phyloP scores from a whole-genome alignment of 2,113 vertebrate genomes.

The Danio rerio region DNA sequence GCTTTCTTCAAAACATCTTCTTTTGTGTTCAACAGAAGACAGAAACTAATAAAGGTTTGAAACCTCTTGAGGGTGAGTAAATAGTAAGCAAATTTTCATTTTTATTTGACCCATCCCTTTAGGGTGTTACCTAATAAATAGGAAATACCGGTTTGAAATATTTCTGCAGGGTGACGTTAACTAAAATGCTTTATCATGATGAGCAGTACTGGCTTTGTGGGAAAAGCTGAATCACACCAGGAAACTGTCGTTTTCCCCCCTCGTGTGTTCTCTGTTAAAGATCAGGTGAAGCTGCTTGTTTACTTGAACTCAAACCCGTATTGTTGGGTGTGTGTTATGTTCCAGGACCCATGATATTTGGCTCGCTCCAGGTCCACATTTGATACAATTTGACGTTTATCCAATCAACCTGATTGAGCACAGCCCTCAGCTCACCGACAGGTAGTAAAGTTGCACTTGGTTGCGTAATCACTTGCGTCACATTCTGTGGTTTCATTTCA shows the following conservation, averaged over 20 bases:
- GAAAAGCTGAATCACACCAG: background rate
- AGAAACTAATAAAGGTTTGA: too few species aligned
- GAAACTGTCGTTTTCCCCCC: background rate
- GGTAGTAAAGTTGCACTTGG: conserved; percentile 41
- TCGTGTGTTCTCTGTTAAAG: background rate
- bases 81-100: too few species aligned
- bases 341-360: conserved; percentile 46
- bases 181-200: background rate
- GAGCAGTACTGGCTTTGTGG: conserved; percentile 13
- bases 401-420: conserved; percentile 42
- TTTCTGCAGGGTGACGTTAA: too few species aligned
- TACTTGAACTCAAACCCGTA: background rate
- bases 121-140: background rate
- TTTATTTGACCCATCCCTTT: too few species aligned
- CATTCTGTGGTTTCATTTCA: background rate
- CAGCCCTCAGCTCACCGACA: conserved; percentile 36
- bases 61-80: too few species aligned
- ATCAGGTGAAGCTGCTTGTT: conserved; percentile 1
- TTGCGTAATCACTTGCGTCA: conserved; percentile 60
- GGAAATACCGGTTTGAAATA: background rate
- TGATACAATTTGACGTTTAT: conserved; percentile 45
- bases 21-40: too few species aligned
- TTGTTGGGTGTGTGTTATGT: conserved; percentile 46
- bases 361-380: conserved; percentile 36
- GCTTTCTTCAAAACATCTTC: too few species aligned